phyloP scores from a whole-genome alignment of 2,797 vertebrate genomes.

The Geotria australis region DNA sequence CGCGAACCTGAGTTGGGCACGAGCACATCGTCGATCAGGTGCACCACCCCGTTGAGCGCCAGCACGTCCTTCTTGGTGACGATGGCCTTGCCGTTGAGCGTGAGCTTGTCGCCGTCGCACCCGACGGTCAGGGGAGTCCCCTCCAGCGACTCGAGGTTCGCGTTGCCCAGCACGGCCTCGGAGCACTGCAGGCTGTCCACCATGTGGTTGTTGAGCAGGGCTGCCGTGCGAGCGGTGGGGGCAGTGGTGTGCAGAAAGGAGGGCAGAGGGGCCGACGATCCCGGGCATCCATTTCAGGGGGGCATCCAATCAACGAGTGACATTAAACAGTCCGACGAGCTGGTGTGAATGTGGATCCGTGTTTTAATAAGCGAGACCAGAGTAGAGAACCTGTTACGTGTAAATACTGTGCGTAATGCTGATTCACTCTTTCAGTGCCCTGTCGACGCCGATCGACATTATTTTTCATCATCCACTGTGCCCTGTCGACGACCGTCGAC shows the following conservation, averaged over 20 bases:
- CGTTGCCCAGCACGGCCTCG: constrained; percentile 60
- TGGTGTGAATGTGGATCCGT: too few species aligned
- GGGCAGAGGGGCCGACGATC: too few species aligned
- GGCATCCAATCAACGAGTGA: too few species aligned
- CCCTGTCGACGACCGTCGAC: too few species aligned
- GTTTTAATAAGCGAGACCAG: constrained; percentile 1
- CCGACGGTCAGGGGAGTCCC: constrained; percentile 58
- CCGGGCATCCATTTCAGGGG: too few species aligned
- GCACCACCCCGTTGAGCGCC: constrained; percentile 71
- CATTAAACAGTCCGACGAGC: too few species aligned
- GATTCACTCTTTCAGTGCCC: too few species aligned
- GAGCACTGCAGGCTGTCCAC: constrained; percentile 68
- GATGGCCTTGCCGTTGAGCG: constrained; percentile 75
- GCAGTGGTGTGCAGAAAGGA: too few species aligned
- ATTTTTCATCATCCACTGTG: too few species aligned
- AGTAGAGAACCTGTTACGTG: constrained; percentile 6
- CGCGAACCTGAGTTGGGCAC: constrained; percentile 63
- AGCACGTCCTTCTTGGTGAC: constrained; percentile 75
- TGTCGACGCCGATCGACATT: too few species aligned
- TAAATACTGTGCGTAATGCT: too few species aligned
- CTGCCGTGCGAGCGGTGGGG: constrained; percentile 12
- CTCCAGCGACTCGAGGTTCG: constrained; percentile 49
- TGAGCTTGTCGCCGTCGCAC: constrained; percentile 65
- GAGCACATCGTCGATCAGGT: constrained; percentile 56
- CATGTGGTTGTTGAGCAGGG: constrained; percentile 61